phyloP scores from a whole-genome alignment of 2,113 vertebrate genomes.

The Climacteris rufus region DNA sequence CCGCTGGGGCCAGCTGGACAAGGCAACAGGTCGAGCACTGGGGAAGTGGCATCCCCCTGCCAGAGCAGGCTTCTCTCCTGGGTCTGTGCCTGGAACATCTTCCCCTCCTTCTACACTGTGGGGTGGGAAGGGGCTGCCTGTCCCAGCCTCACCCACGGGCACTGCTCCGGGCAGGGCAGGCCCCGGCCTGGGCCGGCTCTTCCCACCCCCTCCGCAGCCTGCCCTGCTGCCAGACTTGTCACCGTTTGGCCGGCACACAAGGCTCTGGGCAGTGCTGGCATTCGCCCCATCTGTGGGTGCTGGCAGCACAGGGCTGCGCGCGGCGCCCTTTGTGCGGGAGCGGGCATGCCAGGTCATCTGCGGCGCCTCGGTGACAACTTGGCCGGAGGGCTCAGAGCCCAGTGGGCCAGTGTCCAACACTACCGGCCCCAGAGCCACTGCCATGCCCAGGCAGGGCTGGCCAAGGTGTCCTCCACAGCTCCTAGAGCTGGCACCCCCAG shows the following conservation, averaged over 20 bases:
- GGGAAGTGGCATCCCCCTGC: neutral
- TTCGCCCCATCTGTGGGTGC: neutral
- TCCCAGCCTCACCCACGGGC: neutral
- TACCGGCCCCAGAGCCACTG: neutral
- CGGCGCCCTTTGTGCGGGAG: neutral
- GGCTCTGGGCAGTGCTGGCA: neutral
- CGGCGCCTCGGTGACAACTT: conserved; percentile 21
- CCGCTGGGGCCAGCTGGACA: neutral
- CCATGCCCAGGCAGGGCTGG: neutral
- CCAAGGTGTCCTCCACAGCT: neutral
- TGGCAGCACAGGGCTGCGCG: neutral
- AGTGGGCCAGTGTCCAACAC: neutral
- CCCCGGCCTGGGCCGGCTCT: neutral
- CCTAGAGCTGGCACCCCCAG: fast-evolving
- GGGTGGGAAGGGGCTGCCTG: neutral
- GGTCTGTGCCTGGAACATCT: neutral
- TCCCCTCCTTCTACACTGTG: fast-evolving
- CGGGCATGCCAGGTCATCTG: neutral
- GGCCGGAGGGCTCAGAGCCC: neutral
- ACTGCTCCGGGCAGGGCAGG: neutral
- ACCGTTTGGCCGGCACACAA: neutral
- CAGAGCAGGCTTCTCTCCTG: neutral
- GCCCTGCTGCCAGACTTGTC: neutral
- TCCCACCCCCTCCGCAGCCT: neutral
- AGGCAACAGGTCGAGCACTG: neutral